Percentiles rank a stretch among this genome's conserved stretches.
Evolutionary conservation across 2,797 vertebrate species (phyloP).

Genomic region (Pseudopleuronectes americanus): DNA sequence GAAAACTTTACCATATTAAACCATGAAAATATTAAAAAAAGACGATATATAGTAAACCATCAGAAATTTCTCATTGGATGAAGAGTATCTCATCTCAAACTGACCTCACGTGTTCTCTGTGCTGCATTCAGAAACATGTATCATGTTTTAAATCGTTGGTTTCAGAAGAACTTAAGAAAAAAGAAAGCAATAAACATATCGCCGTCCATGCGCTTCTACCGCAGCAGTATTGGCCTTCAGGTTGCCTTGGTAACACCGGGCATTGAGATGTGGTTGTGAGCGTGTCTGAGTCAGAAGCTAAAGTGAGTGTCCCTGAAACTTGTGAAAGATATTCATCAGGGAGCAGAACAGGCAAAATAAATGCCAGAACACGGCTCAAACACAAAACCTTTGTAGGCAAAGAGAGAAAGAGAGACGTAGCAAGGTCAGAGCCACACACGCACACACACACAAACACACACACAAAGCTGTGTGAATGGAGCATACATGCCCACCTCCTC

Average conservation of each 20-base stretch:
- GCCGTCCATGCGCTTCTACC: constrained; percentile 47
- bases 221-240: constrained; percentile 71
- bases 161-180: constrained; percentile 40
- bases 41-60: not conserved
- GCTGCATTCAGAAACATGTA: constrained; percentile 15
- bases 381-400: constrained; percentile 68
- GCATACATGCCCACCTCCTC: constrained; percentile 51
- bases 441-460: constrained; percentile 19
- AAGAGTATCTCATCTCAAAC: not conserved
- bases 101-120: not conserved
- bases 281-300: constrained; percentile 67
- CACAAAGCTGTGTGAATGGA: constrained; percentile 24
- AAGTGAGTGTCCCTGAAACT: constrained; percentile 82
- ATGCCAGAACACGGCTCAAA: constrained; percentile 46
- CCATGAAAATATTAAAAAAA: not conserved
- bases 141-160: constrained; percentile 1
- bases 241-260: constrained; percentile 77
- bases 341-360: constrained; percentile 59
- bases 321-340: constrained; percentile 70
- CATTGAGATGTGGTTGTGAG: constrained; percentile 48
- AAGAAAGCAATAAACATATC: constrained; percentile 23
- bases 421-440: constrained; percentile 54
- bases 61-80: not conserved
- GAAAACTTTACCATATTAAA: not conserved
- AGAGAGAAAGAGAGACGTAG: constrained; percentile 25